A percentile compares a stretch with the other conserved stretches of the same genome.
These are phyloP conservation scores for Microcebus ravelobensis DNA, from an alignment of 2,113 vertebrate genomes.

Conservation along the genomic window DNA sequence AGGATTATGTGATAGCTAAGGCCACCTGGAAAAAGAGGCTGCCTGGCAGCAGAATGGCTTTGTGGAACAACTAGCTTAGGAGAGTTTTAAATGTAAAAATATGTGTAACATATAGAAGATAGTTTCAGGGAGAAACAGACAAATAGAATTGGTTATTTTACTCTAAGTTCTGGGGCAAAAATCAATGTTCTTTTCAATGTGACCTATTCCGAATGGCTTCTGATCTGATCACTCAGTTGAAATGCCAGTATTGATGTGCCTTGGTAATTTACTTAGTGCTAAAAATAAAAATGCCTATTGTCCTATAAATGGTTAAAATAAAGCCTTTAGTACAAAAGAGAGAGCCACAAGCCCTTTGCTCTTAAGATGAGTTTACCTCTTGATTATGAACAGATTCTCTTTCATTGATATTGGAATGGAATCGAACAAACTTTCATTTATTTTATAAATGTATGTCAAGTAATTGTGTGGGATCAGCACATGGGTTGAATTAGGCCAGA, in stretches of 20 bases:
- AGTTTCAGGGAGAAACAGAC: neutral
- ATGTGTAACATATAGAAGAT: neutral
- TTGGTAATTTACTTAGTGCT: slow-evolving; percentile 51
- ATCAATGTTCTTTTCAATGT: slow-evolving; percentile 68
- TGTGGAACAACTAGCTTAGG: neutral
- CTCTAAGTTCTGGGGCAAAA: slow-evolving; percentile 26
- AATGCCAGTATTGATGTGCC: slow-evolving; percentile 57
- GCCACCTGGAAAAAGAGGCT: neutral
- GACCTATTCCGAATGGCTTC: slow-evolving; percentile 37
- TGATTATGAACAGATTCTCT: neutral
- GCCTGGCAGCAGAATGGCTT: neutral
- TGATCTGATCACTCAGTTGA: slow-evolving; percentile 28
- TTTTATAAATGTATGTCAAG: neutral
- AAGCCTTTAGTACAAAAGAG: neutral
- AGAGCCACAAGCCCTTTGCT: neutral
- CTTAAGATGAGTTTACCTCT: neutral
- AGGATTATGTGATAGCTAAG: neutral
- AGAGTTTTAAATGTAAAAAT: neutral
- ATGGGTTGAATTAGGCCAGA: neutral
- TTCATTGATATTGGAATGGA: neutral
- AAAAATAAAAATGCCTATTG: slow-evolving; percentile 57
- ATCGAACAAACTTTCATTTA: neutral
- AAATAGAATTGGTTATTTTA: neutral
- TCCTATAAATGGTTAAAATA: neutral
- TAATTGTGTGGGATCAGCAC: neutral